phyloP scores from a whole-genome alignment of 37 sponge, comb jelly and placozoan genomes.

The Mnemiopsis leidyi region DNA sequence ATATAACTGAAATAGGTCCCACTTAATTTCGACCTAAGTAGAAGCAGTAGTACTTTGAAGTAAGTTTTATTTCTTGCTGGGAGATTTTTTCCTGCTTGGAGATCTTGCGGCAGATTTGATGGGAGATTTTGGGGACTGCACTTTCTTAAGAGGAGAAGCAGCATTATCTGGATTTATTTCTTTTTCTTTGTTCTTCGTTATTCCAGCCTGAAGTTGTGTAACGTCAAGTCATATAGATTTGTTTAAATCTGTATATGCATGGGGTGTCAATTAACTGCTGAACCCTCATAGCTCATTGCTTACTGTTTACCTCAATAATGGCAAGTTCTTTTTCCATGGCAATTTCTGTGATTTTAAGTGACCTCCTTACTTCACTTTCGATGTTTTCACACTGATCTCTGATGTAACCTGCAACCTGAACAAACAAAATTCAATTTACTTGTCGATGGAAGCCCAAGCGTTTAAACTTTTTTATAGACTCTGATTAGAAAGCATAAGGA shows the following conservation, averaged over 20 bases:
- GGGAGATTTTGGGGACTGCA: neutral
- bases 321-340: neutral
- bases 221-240: neutral
- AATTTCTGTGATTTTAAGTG: neutral
- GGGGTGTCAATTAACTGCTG: too few relatives aligned
- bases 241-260: too few relatives aligned
- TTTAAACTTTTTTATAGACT: too few relatives aligned
- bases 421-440: neutral
- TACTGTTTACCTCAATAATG: conserved; percentile 15
- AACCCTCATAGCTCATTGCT: too few relatives aligned
- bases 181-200: neutral
- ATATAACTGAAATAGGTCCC: too few relatives aligned
- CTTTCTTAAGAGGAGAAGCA: neutral
- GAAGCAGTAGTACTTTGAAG: too few relatives aligned
- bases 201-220: neutral
- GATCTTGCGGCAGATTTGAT: neutral
- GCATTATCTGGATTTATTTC: neutral
- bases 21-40: too few relatives aligned
- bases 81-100: neutral
- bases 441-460: too few relatives aligned
- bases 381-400: neutral
- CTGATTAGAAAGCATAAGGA: too few relatives aligned
- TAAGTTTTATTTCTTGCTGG: neutral
- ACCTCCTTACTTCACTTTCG: neutral
- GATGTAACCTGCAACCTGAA: neutral